Base-by-base conservation (phyloP, 2,113 vertebrate species). In the Phaethon lepturus region DNA sequence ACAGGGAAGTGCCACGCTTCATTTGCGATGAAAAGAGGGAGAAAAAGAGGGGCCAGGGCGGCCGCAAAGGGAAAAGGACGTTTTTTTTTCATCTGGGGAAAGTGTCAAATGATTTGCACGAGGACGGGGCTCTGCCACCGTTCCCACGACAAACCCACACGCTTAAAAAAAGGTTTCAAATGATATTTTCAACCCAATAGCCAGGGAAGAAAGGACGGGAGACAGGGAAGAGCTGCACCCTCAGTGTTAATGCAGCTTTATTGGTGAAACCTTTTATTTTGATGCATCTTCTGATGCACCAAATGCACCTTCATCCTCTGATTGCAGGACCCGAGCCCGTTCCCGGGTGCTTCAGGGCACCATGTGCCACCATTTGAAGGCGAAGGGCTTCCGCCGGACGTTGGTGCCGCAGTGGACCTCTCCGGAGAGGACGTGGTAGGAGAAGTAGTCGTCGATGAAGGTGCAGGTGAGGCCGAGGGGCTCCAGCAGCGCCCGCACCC, bases 361-460 rank as follows among this genome's bases (percentile, higher is more conserved):
- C 87, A 98, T 4, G 95, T 99, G 97, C 99, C 99, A 99, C 99
- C 99, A 99, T 82, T 98, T 99, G 96, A 98, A 98, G 66, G 98
- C 2, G 2, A 99, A 99, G 4, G 98, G 97, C 66, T 98, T 73
- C 13, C 99, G 97, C 17, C 93, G 98, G 44, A 99, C 99, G 1
- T 99, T 99, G 95, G 99, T 99, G 84, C 99, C 99, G 0, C 99
- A 99, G 94, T 99, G 99, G 16, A 99, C 97, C 19, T 99, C 99
- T 0, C 99, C 99, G 0, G 93, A 31, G 11, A 97, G 82, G 33
- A 95, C 31, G 75, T 99, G 99, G 98, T 99, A 99, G 72, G 98
- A 96, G 76, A 98, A 62, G 47, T 97, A 99, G 95, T 99, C 98
- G 0, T 99, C 97, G 5, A 99, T 99, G 97, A 99, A 99, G 28